Evolutionary conservation across 2,797 vertebrate genomes (phyloP), one percentile per base, ranked within the genome.

Genomic region (Scomberomorus guttatus): DNA sequence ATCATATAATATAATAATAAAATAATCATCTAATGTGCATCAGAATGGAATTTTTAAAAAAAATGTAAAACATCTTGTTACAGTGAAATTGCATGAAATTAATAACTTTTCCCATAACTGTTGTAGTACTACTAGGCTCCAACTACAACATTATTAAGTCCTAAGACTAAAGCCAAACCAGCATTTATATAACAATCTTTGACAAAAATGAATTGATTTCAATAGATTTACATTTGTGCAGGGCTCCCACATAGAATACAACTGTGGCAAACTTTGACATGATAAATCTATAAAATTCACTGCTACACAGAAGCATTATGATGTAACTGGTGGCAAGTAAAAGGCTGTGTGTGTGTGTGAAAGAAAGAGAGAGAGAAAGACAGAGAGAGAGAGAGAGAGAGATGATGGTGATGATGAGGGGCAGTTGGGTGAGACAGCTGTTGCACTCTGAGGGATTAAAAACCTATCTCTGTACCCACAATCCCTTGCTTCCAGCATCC

Each of bases 401-500:
- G 18, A 44, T 20, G 75, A 63, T 11, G 29, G 42, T 22, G 50
- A 66, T 18, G 77, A 77, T 18, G 54, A 20, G 11, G 54, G 46
- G 60, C 32, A 54, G 63, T 56, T 82, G 78, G 37, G 63, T 18
- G 27, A 81, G 56, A 83, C 89, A 90, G 88, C 87, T 90, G 87
- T 87, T 90, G 78, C 73, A 75, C 83, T 87, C 63, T 56, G 59
- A 73, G 65, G 77, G 90, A 92, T 93, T 93, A 93, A 91, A 88
- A 88, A 70, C 64, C 29, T 17, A 80, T 85, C 69, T 59, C 64
- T 71, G 46, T 50, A 83, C 86, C 86, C 72, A 90, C 72, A 92
- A 92, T 89, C 82, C 89, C 62, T 62, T 78, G 85, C 76, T 82
- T 84, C 56, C 87, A 81, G 59, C 79, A 75, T 84, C 72, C 79